These are phyloP conservation scores for Hemistola chrysoprasaria DNA, from an alignment of 2,888 invertebrate species.

Conservation along the genomic window DNA sequence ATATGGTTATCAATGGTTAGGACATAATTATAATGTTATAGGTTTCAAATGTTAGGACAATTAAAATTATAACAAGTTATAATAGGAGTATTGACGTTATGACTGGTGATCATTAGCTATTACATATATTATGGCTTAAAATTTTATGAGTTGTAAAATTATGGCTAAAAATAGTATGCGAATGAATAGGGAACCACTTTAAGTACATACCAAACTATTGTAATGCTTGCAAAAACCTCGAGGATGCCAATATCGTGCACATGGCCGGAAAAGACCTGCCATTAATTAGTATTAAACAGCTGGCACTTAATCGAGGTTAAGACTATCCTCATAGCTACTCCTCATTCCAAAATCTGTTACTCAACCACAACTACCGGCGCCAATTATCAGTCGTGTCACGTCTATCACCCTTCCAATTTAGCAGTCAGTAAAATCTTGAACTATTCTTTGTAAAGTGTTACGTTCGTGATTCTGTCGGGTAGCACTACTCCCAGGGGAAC, in stretches of 20 bases:
- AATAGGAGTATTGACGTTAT: no score
- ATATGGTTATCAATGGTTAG: no score
- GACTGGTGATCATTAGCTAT: no score
- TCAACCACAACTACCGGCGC: constrained; percentile 31
- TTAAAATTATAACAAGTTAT: no score
- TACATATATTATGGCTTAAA: no score
- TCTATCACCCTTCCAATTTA: constrained; percentile 26
- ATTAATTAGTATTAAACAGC: constrained; percentile 31
- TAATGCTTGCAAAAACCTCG: constrained; percentile 43
- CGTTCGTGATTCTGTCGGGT: constrained; percentile 19
- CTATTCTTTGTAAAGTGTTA: constrained; percentile 6
- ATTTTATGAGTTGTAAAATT: no score
- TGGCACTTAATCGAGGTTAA: constrained; percentile 30
- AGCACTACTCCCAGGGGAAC: constrained; percentile 51
- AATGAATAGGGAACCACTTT: no score
- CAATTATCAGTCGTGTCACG: constrained; percentile 29
- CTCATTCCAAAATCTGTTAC: constrained; percentile 22
- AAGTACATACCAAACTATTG: no score
- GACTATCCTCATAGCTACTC: constrained; percentile 30
- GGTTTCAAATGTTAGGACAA: no score
- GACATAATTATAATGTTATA: no score
- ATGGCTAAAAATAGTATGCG: no score
- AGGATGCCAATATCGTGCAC: constrained; percentile 35
- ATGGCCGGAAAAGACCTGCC: constrained; percentile 41
- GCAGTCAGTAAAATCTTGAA: constrained; percentile 2